Percentiles rank a stretch among this genome's conserved stretches.
Evolutionary conservation across 1,140 invertebrate genomes (phyloP).

Genomic region (Aphaenogaster rudis): DNA sequence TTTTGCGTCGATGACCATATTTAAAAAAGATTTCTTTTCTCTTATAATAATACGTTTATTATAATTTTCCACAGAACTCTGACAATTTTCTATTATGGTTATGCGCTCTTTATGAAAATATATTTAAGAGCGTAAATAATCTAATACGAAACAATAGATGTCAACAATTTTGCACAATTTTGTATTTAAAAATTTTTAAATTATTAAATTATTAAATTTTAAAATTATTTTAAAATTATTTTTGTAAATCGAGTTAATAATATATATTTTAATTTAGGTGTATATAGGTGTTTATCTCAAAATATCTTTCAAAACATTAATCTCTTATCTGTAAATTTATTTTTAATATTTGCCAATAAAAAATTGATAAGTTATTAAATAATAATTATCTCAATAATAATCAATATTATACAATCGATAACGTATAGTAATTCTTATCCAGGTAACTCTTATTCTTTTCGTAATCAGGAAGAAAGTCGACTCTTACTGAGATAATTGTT

Average conservation of each 20-base stretch:
- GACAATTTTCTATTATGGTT: not conserved
- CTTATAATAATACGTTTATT: not conserved
- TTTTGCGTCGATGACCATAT: not conserved
- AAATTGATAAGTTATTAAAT: not conserved
- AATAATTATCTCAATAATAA: not conserved
- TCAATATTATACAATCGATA: not conserved
- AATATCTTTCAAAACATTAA: too few relatives aligned
- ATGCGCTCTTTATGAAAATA: not conserved
- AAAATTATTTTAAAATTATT: too few relatives aligned
- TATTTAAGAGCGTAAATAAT: not conserved
- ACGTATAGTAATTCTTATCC: not conserved
- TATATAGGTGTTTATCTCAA: too few relatives aligned
- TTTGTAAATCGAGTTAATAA: too few relatives aligned
- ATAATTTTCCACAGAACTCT: not conserved
- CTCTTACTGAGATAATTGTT: not conserved
- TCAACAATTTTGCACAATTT: not conserved
- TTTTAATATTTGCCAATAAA: too few relatives aligned
- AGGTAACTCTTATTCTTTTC: not conserved
- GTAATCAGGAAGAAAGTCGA: not conserved
- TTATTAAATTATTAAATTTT: not conserved
- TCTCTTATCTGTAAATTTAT: too few relatives aligned
- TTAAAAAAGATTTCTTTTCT: not conserved
- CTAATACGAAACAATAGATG: not conserved
- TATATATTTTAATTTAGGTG: too few relatives aligned
- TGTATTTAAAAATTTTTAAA: not conserved